phyloP scores from a whole-genome alignment of 2,113 vertebrate genomes.

The Plectropomus leopardus region DNA sequence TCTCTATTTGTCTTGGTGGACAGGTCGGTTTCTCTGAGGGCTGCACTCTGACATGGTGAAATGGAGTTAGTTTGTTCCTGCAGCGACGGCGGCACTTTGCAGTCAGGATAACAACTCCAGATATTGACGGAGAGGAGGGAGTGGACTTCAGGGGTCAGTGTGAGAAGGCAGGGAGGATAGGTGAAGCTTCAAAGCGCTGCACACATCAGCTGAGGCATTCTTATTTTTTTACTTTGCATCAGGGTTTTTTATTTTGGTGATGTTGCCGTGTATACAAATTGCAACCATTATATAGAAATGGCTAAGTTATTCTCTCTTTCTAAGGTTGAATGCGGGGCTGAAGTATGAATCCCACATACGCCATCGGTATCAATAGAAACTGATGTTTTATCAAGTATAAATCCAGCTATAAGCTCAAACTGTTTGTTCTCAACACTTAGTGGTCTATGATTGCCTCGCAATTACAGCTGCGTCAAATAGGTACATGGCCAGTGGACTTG shows the following conservation, averaged over 20 bases:
- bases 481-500: background rate
- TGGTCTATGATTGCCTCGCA: background rate
- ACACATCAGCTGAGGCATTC: slow-evolving; percentile 28
- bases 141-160: slow-evolving; percentile 58
- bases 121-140: slow-evolving; percentile 59
- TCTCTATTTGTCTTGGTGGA: slow-evolving; percentile 79
- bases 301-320: background rate
- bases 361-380: background rate
- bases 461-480: background rate
- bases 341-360: background rate
- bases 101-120: slow-evolving; percentile 71
- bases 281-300: background rate
- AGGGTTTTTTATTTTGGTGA: background rate
- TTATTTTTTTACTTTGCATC: background rate
- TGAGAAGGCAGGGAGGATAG: slow-evolving; percentile 29
- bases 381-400: background rate
- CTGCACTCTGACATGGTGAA: slow-evolving; percentile 71
- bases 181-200: slow-evolving; percentile 24
- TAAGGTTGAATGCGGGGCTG: background rate
- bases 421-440: background rate
- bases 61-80: slow-evolving; percentile 76
- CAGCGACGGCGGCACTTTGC: slow-evolving; percentile 65
- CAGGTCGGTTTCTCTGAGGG: slow-evolving; percentile 74
- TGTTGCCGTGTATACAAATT: background rate
- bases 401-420: background rate